Conservation (phyloP, 1,140 invertebrate genomes). For the Microplitis demolitor region DNA sequence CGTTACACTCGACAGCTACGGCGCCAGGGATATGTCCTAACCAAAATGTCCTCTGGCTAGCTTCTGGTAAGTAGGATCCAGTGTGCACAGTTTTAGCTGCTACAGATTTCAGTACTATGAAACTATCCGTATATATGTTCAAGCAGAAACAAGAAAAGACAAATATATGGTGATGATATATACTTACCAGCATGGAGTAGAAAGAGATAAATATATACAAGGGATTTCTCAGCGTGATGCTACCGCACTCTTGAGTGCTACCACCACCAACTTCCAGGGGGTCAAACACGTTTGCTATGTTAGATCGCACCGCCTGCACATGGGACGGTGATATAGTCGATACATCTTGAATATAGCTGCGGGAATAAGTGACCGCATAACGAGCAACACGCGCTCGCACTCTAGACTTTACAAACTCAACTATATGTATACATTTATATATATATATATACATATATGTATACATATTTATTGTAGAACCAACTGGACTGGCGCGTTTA, state of each 20-base stretch:
- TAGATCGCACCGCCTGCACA: too few species aligned
- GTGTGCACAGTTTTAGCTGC: too few species aligned
- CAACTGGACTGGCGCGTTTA: not conserved
- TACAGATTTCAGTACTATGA: too few species aligned
- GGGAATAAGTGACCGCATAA: not conserved
- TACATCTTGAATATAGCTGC: too few species aligned
- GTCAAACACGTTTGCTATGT: too few species aligned
- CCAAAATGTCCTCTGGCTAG: slow-evolving; percentile 27
- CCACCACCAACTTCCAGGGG: too few species aligned
- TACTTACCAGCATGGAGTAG: too few species aligned
- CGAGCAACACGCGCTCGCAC: not conserved
- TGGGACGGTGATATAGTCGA: too few species aligned
- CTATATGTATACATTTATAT: not conserved
- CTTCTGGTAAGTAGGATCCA: not conserved
- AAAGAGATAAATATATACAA: not conserved
- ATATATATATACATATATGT: not conserved
- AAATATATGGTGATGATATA: not conserved
- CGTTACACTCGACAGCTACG: slow-evolving; percentile 18
- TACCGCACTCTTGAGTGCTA: not conserved
- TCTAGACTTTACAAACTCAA: not conserved
- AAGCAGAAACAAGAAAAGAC: not conserved
- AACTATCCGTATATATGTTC: too few species aligned
- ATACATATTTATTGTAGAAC: not conserved
- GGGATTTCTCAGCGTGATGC: too few species aligned
- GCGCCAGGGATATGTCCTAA: slow-evolving; percentile 7